Conservation (phyloP, 1,140 invertebrate species). For the Cotesia vestalis region DNA sequence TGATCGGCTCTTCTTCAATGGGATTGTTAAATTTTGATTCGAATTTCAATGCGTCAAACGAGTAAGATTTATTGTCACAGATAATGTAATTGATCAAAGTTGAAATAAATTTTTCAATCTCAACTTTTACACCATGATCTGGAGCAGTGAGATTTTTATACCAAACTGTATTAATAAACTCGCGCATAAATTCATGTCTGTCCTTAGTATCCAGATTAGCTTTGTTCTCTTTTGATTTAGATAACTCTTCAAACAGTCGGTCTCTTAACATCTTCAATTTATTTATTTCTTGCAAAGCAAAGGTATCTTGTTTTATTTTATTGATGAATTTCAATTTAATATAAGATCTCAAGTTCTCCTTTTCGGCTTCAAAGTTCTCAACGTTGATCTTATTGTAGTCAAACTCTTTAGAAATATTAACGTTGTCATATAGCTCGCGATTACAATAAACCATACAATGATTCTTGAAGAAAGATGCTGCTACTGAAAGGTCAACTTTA, state of each 20-base stretch:
- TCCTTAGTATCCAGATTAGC: not conserved
- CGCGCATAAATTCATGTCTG: not conserved
- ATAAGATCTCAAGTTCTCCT: not conserved
- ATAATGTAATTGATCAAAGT: not conserved
- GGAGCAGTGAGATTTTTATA: not conserved
- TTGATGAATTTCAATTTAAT: not conserved
- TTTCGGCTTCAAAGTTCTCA: not conserved
- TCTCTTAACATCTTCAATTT: not conserved
- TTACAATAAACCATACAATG: not conserved
- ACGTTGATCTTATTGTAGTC: not conserved
- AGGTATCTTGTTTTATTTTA: not conserved
- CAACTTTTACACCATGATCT: not conserved
- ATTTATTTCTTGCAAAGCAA: not conserved
- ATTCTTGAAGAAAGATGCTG: not conserved
- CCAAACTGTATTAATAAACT: not conserved
- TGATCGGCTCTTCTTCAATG: not conserved
- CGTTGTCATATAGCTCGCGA: not conserved
- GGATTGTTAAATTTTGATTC: not conserved
- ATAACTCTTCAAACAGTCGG: not conserved
- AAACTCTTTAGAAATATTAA: not conserved
- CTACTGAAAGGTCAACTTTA: not conserved
- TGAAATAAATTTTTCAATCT: not conserved
- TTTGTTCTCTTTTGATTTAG: not conserved
- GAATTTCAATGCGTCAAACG: not conserved
- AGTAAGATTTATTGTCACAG: not conserved